These are phyloP conservation scores for Tolmerus cingulatus DNA, from an alignment of 2,888 invertebrate species.

Conservation along the genomic window DNA sequence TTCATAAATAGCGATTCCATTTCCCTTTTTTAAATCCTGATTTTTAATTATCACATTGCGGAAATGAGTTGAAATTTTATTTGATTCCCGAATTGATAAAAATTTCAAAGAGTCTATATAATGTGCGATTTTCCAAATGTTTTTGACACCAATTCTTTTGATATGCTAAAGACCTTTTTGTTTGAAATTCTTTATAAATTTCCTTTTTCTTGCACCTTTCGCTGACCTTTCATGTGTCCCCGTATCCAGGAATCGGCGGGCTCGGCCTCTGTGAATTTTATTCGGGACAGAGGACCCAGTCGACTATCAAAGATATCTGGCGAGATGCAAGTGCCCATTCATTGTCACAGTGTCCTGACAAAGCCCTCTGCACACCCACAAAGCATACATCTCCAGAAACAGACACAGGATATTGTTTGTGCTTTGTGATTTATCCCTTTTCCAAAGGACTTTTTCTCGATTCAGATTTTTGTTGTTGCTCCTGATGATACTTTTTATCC, in stretches of 20 bases:
- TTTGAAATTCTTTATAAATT: neutral
- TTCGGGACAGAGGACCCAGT: constrained; percentile 12
- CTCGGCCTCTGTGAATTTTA: neutral
- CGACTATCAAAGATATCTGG: constrained; percentile 36
- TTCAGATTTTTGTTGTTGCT: constrained; percentile 27
- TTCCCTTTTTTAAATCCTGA: neutral
- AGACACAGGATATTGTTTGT: constrained; percentile 37
- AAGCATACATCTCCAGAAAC: neutral
- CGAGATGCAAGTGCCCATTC: constrained; percentile 34
- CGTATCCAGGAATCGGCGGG: neutral
- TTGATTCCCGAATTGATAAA: neutral
- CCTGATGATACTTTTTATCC: constrained; percentile 38
- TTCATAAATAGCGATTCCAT: too few species aligned
- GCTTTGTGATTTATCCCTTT: constrained; percentile 35
- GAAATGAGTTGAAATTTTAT: neutral
- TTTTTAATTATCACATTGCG: neutral
- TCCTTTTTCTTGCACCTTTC: neutral
- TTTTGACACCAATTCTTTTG: neutral
- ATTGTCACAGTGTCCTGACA: constrained; percentile 23
- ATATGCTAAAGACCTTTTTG: neutral
- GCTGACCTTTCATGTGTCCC: neutral
- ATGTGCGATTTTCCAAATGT: neutral
- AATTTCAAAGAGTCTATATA: neutral
- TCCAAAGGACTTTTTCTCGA: constrained; percentile 15
- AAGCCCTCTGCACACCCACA: constrained; percentile 10